Evolutionary conservation across 2,888 invertebrate species (phyloP), one percentile per base, ranked within the genome.

Genomic region (Clunio marinus): DNA sequence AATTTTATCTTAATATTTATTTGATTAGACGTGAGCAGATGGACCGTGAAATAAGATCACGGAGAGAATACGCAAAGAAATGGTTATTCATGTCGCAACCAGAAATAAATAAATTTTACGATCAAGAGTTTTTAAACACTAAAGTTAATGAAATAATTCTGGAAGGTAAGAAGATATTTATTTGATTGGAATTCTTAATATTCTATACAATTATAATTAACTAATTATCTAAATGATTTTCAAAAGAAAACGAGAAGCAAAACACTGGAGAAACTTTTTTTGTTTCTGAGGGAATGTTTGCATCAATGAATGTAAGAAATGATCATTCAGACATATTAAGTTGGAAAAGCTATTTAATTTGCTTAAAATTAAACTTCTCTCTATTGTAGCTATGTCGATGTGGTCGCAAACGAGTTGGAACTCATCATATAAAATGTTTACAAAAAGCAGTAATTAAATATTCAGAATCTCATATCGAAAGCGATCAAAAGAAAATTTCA

Each of bases 371-470:
- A 57, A 5, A 17, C 3, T 2, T 20, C 1, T 4, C 20, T 51
- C 3, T 4, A 17, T 51, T 51, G 2, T 10, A 57, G 57, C 57
- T 57, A 1, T 66, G 66, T 24, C 28, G 66, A 20, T 66, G 66
- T 35, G 66, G 66, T 1, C 20, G 66, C n/a, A 55, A 66, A 24
- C 51, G 55, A 10, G 35, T 28, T 15, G 66, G 66, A n/a, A 66
- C 35, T 3, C 66, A 66, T 51, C 35, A 55, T 5, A 66, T 28
- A 0, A 66, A 66, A 22, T 66, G 66, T n/a, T n/a, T 66, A n/a
- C 66, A 66, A 24, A 66, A 66, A 22, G 20, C 15, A 15, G 7
- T 66, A 7, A 66, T 66, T n/a, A 66, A 66, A 35, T 66, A 66
- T 25, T 66, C 66, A 1, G 66, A 66, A 2, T 20, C 15, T 10